Evolutionary conservation across 1,140 invertebrate species (phyloP), one percentile per base, ranked within the genome.

Genomic region (Microplitis demolitor): DNA sequence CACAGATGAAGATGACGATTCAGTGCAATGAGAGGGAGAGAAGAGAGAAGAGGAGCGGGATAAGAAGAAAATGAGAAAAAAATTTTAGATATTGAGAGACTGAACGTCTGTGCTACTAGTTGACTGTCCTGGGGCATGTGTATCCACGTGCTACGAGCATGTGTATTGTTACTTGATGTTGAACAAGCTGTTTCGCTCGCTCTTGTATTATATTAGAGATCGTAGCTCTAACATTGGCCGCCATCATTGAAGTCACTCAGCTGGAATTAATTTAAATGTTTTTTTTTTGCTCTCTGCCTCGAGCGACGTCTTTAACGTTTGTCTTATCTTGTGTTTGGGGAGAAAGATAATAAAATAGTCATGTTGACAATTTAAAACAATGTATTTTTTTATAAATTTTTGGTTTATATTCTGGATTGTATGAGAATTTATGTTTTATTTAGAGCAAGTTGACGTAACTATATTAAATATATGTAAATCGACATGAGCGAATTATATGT

Each of bases 201-300:
- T 9, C 39, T 45, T 56, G 14, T 24, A 16, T n/a, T 68, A 56
- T 68, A 35, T 68, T 56, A 35, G 4, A 24, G 24, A 24, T 24
- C 24, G 24, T 24, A 24, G 24, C 24, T 24, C 24, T 24, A 83
- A 83, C 82, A 86, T 87, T 81, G 81, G 80, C 81, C 81, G 80
- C 82, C 83, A 87, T 86, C 80, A 81, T 81, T 85, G 80, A 73
- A 82, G 50, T 78, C 78, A 81, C 74, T 80, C 80, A 76, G 76
- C 78, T 74, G 83, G 82, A 84, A 85, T 84, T 83, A 75, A 87
- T 83, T 84, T 82, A 81, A 85, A 86, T 87, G 84, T 87, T 86
- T 85, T 86, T 87, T 87, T 85, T 82, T 82, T 83, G 78, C 80
- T 78, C 74, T 62, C 76, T 78, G 78, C 66, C 66, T 75, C 77